Evolutionary conservation across 1,140 invertebrate genomes (phyloP).

Genomic region (Nixonia krombeini): DNA sequence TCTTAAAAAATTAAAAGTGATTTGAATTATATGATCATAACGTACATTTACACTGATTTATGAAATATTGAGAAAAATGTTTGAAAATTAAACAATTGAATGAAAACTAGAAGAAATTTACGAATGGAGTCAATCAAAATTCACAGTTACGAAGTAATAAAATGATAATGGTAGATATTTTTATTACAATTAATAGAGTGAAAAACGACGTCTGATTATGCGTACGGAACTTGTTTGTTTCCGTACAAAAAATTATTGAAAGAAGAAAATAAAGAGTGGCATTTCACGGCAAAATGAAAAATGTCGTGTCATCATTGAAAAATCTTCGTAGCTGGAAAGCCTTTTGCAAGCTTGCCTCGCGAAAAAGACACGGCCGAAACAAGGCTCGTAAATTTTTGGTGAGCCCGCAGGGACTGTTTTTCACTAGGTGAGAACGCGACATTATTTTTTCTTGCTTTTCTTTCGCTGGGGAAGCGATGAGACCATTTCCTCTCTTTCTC

Average conservation of each 20-base stretch:
- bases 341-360: slow-evolving; percentile 14
- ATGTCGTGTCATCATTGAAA: slow-evolving; percentile 45
- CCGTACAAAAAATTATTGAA: slow-evolving; percentile 5
- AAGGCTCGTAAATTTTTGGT: slow-evolving; percentile 53
- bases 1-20: no score
- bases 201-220: no score
- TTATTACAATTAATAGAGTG: no score
- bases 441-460: slow-evolving; percentile 30
- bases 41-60: no score
- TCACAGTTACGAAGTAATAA: no score
- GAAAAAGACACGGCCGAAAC: slow-evolving; percentile 44
- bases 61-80: no score
- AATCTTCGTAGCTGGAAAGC: slow-evolving; percentile 25
- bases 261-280: not conserved
- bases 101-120: no score
- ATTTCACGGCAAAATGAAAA: slow-evolving; percentile 24
- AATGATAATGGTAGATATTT: no score
- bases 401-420: slow-evolving; percentile 23
- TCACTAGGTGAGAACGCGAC: slow-evolving; percentile 45
- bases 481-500: slow-evolving; percentile 12
- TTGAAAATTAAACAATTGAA: no score
- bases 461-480: slow-evolving; percentile 4
- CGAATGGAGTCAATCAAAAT: no score
- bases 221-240: no score
- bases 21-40: no score